These are phyloP conservation scores for Oxyteleia sp. DNA, from an alignment of 2,888 invertebrate species.

Conservation along the genomic window DNA sequence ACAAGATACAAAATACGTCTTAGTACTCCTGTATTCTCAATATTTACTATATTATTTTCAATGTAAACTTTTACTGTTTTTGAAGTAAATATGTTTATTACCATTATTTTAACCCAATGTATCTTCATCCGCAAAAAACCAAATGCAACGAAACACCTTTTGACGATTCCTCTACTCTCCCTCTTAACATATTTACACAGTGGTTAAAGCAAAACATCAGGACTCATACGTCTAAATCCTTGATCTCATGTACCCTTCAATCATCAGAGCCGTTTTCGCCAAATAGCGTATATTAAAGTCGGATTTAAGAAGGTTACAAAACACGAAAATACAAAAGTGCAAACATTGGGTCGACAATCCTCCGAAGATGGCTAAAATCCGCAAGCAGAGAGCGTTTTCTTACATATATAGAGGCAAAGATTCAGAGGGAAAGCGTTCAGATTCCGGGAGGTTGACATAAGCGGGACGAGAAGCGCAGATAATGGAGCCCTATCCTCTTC, in stretches of 20 bases:
- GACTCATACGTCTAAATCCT: slow-evolving; percentile 36
- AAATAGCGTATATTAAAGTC: slow-evolving; percentile 61
- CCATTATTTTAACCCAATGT: too few species aligned
- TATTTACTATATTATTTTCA: too few species aligned
- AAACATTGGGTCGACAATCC: slow-evolving; percentile 69
- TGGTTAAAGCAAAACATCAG: slow-evolving; percentile 22
- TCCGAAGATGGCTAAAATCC: slow-evolving; percentile 55
- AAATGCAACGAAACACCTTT: too few species aligned
- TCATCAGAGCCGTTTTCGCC: slow-evolving; percentile 29
- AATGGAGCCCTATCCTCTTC: slow-evolving; percentile 71
- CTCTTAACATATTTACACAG: slow-evolving; percentile 31
- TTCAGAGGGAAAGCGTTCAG: slow-evolving; percentile 66
- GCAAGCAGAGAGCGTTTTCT: slow-evolving; percentile 53
- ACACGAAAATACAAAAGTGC: slow-evolving; percentile 51
- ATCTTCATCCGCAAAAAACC: too few species aligned
- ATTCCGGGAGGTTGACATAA: slow-evolving; percentile 69
- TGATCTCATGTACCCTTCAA: slow-evolving; percentile 39
- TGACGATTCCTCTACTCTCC: too few species aligned
- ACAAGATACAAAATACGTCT: too few species aligned
- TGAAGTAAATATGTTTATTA: too few species aligned
- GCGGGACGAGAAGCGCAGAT: slow-evolving; percentile 70
- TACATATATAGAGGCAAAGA: slow-evolving; percentile 59
- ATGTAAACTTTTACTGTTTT: too few species aligned
- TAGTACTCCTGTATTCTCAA: too few species aligned
- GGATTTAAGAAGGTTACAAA: slow-evolving; percentile 39